Conservation (phyloP, 2,797 vertebrate species). For the Menidia menidia region DNA sequence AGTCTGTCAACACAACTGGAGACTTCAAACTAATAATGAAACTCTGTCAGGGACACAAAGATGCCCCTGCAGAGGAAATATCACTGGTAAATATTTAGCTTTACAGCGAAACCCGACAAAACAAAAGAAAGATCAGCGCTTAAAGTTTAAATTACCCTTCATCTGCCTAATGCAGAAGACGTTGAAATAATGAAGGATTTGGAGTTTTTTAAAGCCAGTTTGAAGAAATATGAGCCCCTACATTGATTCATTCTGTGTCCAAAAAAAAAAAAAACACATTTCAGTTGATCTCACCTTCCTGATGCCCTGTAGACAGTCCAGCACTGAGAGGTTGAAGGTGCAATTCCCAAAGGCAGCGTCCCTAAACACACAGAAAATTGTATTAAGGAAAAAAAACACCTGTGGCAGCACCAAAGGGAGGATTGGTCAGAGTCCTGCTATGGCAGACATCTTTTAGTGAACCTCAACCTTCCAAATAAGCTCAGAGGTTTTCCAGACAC, state of each 20-base stretch:
- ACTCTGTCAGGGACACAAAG: too few species aligned
- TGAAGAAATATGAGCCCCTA: neutral
- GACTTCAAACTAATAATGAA: neutral
- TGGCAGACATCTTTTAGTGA: neutral
- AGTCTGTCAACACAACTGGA: neutral
- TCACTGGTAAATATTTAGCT: too few species aligned
- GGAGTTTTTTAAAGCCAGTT: neutral
- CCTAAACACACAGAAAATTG: slow-evolving; percentile 71
- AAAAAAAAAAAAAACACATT: too few species aligned
- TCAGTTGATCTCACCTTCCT: slow-evolving; percentile 87
- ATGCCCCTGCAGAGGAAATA: too few species aligned
- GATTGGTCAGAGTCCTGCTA: neutral
- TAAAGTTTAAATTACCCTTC: neutral
- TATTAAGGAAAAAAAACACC: too few species aligned
- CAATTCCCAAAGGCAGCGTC: slow-evolving; percentile 96
- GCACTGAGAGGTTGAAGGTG: slow-evolving; percentile 92
- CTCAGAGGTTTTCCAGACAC: neutral
- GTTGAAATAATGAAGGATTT: neutral
- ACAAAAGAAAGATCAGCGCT: too few species aligned
- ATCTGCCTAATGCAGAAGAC: neutral
- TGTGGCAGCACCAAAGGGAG: too few species aligned
- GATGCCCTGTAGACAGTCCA: slow-evolving; percentile 96
- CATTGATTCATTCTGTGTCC: too few species aligned
- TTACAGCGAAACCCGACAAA: too few species aligned
- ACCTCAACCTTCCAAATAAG: neutral